These are phyloP conservation scores for Cheilosia impressa DNA, from an alignment of 2,888 invertebrate species.

Conservation along the genomic window DNA sequence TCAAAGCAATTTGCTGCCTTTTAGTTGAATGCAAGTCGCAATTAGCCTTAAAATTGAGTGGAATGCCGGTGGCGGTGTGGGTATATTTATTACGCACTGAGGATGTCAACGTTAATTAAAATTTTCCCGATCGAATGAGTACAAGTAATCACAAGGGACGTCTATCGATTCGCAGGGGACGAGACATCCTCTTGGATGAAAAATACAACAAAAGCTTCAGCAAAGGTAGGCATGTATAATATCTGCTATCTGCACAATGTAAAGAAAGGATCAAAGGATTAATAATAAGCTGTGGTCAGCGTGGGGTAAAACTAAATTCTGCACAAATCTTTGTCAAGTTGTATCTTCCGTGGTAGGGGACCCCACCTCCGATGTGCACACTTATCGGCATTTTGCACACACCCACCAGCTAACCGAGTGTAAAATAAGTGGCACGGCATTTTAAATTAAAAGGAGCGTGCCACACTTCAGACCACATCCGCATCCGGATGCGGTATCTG, in stretches of 20 bases:
- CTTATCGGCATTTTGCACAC: conserved; percentile 43
- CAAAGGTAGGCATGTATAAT: neutral
- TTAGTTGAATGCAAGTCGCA: conserved; percentile 73
- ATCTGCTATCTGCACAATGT: neutral
- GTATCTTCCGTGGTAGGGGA: neutral
- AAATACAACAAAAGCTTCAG: neutral
- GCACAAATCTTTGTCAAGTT: neutral
- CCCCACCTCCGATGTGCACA: conserved; percentile 19
- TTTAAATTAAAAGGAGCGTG: conserved; percentile 73
- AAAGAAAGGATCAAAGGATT: conserved; percentile 24
- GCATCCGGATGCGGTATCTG: conserved; percentile 59
- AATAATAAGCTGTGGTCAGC: conserved; percentile 2
- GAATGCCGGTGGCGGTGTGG: conserved; percentile 56
- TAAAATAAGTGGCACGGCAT: conserved; percentile 55
- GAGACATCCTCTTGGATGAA: neutral
- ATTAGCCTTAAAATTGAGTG: conserved; percentile 71
- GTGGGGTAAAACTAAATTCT: neutral
- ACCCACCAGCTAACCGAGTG: conserved; percentile 50
- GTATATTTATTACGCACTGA: conserved; percentile 65
- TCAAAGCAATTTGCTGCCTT: conserved; percentile 74
- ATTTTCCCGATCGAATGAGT: conserved; percentile 43
- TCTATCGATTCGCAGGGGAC: neutral
- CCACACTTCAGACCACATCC: conserved; percentile 71
- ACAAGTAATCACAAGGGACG: conserved; percentile 36
- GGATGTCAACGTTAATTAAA: conserved; percentile 73